Evolutionary conservation across 2,888 invertebrate species (phyloP).

Genomic region (Oscheius sp.): DNA sequence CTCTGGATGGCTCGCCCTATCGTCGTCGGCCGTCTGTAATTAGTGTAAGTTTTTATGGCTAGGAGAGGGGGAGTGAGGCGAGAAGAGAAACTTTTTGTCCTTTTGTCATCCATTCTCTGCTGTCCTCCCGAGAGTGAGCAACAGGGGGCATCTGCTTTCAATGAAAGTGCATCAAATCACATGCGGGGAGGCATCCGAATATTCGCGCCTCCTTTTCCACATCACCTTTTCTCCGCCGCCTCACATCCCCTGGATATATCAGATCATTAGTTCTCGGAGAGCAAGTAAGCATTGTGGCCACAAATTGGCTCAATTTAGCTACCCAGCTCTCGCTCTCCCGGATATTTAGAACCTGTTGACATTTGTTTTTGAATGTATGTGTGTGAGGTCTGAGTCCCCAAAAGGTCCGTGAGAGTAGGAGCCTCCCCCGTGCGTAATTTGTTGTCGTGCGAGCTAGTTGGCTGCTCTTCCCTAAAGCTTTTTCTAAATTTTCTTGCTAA

Average conservation of each 20-base stretch:
- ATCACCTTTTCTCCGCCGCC: too few species aligned
- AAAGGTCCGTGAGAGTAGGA: slow-evolving; percentile 26
- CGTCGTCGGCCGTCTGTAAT: slow-evolving; percentile 13
- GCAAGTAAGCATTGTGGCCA: too few species aligned
- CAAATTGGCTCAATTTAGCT: too few species aligned
- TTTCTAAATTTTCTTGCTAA: background rate
- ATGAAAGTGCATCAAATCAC: slow-evolving; percentile 28
- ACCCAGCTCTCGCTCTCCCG: too few species aligned
- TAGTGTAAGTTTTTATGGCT: slow-evolving; percentile 11
- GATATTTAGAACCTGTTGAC: background rate
- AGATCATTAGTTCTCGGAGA: too few species aligned
- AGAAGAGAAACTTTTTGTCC: background rate
- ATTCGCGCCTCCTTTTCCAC: slow-evolving; percentile 15
- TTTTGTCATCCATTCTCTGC: background rate
- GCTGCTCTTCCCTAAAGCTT: slow-evolving; percentile 1
- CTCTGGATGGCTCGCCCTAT: slow-evolving; percentile 19
- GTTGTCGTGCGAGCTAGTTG: slow-evolving; percentile 24
- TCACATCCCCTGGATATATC: too few species aligned
- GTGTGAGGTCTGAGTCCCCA: too few species aligned
- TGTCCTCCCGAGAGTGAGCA: background rate
- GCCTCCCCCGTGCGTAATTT: slow-evolving; percentile 25
- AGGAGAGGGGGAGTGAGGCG: too few species aligned
- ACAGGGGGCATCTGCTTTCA: slow-evolving; percentile 18
- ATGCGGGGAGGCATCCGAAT: slow-evolving; percentile 24
- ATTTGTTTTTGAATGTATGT: slow-evolving; percentile 26